Evolutionary conservation across 2,797 vertebrate genomes (phyloP).

Genomic region (Propithecus deckenii): DNA sequence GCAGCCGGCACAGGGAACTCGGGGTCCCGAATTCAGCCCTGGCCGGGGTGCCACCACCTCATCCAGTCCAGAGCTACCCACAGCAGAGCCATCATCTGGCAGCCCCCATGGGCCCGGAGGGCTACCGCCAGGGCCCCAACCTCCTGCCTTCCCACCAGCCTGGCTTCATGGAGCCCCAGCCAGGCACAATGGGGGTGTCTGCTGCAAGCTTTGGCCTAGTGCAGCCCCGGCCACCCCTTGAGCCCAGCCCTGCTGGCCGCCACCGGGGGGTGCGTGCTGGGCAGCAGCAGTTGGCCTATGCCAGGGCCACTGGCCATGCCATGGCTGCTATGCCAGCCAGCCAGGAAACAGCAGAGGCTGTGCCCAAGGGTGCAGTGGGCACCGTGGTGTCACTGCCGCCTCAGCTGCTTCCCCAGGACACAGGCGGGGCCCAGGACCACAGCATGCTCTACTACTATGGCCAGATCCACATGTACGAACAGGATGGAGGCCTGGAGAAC

Average conservation of each 20-base stretch:
- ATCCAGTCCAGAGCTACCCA: slow-evolving; percentile 85
- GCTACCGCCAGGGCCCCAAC: slow-evolving; percentile 81
- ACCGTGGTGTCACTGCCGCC: slow-evolving; percentile 65
- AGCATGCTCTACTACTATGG: slow-evolving; percentile 90
- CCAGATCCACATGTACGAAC: slow-evolving; percentile 95
- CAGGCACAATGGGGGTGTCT: slow-evolving; percentile 71
- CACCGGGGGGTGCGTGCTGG: slow-evolving; percentile 84
- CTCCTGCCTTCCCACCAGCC: slow-evolving; percentile 86
- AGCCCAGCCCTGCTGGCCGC: slow-evolving; percentile 87
- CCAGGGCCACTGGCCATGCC: slow-evolving; percentile 83
- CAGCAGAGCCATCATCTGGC: slow-evolving; percentile 80
- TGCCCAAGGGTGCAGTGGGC: slow-evolving; percentile 86
- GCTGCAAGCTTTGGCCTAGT: slow-evolving; percentile 84
- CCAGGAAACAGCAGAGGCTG: slow-evolving; percentile 87
- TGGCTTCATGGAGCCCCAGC: slow-evolving; percentile 86
- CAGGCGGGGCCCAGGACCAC: slow-evolving; percentile 77
- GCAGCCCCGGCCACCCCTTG: slow-evolving; percentile 91
- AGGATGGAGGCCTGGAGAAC: slow-evolving; percentile 84
- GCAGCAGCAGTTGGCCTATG: slow-evolving; percentile 88
- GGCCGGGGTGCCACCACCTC: slow-evolving; percentile 77
- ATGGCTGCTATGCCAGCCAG: slow-evolving; percentile 77
- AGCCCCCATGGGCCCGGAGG: slow-evolving; percentile 81
- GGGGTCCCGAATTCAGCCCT: slow-evolving; percentile 78
- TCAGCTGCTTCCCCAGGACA: slow-evolving; percentile 71
- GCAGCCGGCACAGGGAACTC: slow-evolving; percentile 81